phyloP scores from a whole-genome alignment of 2,113 vertebrate species.

The Periophthalmus modestus region DNA sequence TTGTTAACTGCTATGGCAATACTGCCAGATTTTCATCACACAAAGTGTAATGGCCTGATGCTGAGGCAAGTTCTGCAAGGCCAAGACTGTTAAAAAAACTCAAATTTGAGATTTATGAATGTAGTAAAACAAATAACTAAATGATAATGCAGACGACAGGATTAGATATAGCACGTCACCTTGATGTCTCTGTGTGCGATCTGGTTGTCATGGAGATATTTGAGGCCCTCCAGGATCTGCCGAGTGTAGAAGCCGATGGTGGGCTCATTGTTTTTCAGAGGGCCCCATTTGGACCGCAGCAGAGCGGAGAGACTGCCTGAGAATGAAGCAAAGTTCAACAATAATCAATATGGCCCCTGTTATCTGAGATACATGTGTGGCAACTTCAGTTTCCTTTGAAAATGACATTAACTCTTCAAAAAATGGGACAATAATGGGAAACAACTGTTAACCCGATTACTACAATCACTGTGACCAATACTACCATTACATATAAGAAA shows the following conservation, averaged over 20 bases:
- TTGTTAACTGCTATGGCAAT: too few species aligned
- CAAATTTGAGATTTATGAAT: neutral
- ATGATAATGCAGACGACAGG: neutral
- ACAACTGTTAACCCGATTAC: neutral
- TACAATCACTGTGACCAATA: neutral
- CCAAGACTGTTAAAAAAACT: too few species aligned
- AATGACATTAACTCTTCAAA: neutral
- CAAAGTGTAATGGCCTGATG: too few species aligned
- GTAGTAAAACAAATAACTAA: neutral
- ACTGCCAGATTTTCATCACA: too few species aligned
- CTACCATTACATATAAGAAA: neutral
- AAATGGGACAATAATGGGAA: neutral
- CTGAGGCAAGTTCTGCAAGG: too few species aligned
- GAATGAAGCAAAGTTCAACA: conserved; percentile 11
- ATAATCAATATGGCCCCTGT: neutral
- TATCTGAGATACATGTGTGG: conserved; percentile 4
- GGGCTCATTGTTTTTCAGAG: conserved; percentile 95
- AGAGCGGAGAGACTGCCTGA: conserved; percentile 96
- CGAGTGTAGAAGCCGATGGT: conserved; percentile 98
- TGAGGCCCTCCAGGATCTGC: conserved; percentile 97
- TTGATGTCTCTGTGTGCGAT: conserved; percentile 98
- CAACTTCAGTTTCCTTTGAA: neutral
- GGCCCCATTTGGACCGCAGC: conserved; percentile 97
- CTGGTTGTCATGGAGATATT: conserved; percentile 98
- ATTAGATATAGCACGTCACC: conserved; percentile 65